Evolutionary conservation across 2,888 invertebrate species (phyloP).

Genomic region (Spodoptera picta): DNA sequence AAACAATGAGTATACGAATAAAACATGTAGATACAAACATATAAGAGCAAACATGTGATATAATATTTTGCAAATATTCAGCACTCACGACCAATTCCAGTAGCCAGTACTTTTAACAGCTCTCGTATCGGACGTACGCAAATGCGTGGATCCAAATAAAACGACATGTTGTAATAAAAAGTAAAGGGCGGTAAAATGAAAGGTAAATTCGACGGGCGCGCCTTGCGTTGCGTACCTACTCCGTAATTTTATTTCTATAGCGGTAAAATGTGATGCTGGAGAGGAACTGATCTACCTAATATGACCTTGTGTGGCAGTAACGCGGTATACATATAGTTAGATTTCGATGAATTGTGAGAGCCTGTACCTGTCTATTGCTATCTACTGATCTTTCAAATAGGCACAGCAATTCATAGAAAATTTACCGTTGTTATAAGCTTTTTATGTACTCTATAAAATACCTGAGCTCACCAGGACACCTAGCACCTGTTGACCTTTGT

Average conservation of each 20-base stretch:
- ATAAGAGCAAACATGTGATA: constrained; percentile 22
- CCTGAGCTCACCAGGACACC: no score
- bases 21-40: constrained; percentile 6
- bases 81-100: constrained; percentile 39
- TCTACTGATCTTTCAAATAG: no score
- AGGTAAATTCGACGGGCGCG: constrained; percentile 57
- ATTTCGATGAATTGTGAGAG: constrained; percentile 14
- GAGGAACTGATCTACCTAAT: constrained; percentile 24
- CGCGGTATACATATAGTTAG: neutral
- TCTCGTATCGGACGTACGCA: constrained; percentile 55
- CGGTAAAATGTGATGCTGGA: constrained; percentile 50
- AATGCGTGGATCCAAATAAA: constrained; percentile 54
- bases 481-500: no score
- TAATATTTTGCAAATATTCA: constrained; percentile 47
- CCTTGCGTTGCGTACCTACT: constrained; percentile 30
- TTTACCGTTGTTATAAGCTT: no score
- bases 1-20: constrained; percentile 24
- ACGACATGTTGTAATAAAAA: constrained; percentile 66
- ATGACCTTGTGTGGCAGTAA: no score
- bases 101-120: constrained; percentile 46
- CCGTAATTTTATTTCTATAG: constrained; percentile 52
- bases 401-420: no score
- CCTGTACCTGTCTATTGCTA: neutral
- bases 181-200: constrained; percentile 66
- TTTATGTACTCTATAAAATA: no score